These are phyloP conservation scores for Gastrophryne carolinensis DNA, from an alignment of 2,797 vertebrate genomes.

Conservation along the genomic window DNA sequence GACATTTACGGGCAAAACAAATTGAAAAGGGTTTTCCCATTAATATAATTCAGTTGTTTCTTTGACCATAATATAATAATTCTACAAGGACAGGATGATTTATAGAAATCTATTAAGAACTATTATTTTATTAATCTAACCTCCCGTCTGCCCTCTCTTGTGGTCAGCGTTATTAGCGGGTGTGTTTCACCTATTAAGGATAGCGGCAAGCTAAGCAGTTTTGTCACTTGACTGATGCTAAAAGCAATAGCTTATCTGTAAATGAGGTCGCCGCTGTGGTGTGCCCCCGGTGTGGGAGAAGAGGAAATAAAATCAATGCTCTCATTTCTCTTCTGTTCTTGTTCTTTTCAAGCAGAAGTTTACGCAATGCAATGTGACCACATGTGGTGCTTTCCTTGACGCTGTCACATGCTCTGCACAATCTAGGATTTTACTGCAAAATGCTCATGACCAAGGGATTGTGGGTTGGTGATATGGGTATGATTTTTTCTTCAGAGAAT, in stretches of 20 bases:
- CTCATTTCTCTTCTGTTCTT: slow-evolving; percentile 13
- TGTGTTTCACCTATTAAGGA: background rate
- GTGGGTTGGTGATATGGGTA: too few species aligned
- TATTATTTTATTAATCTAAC: background rate
- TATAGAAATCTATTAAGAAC: background rate
- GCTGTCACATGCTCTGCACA: too few species aligned
- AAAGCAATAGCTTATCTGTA: slow-evolving; percentile 30
- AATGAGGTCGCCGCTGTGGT: slow-evolving; percentile 32
- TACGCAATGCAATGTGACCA: background rate
- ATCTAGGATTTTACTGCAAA: too few species aligned
- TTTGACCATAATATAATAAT: background rate
- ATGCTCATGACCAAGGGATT: too few species aligned
- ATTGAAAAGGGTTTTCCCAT: background rate
- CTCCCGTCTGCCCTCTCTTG: background rate
- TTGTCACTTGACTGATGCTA: slow-evolving; percentile 39
- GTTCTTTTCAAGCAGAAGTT: slow-evolving; percentile 1
- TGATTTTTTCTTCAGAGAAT: too few species aligned
- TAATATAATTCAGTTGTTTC: background rate
- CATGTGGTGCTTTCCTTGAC: background rate
- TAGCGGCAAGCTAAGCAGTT: slow-evolving; percentile 20
- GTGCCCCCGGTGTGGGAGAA: slow-evolving; percentile 34
- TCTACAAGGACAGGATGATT: background rate
- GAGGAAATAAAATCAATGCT: slow-evolving; percentile 35
- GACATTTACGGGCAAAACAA: background rate
- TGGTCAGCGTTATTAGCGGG: background rate